Base-by-base conservation (phyloP, 2,888 invertebrate species). In the Galerucella pusilla region DNA sequence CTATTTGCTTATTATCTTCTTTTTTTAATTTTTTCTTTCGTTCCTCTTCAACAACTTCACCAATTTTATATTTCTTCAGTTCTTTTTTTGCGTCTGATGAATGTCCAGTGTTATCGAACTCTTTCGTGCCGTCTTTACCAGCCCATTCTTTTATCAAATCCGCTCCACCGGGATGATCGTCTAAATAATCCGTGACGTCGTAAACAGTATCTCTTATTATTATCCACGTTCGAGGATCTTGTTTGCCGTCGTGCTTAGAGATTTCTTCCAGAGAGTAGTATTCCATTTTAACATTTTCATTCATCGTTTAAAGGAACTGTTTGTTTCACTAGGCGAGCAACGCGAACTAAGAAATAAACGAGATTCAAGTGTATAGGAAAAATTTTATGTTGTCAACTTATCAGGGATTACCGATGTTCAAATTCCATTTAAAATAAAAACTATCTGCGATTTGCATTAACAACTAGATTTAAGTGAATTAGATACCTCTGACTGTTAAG, bases 161-260 rank as follows among this genome's bases (percentile, higher is more conserved):
- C 0, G 84, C 84, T 0, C 94, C 94, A 0, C 93, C 94, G 0
- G 94, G 94, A 87, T 94, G 94, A 92, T 92, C 89, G 9, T 89
- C 82, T 1, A 91, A 77, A 83, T 92, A 93, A 9, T 88, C 87
- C 2, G 93, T 92, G 78, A 93, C 89, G 86, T 94, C 93, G 83
- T 93, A 94, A 4, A 94, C 92, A 25, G 82, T 84, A 82, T 93
- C 91, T 81, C 90, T 91, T 80, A 92, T 88, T 25, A 94, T 88
- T 60, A 93, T 84, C 94, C 94, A 94, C 0, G 89, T 85, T 0
- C 89, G 88, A 1, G 88, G 83, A 4, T 89, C 90, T 54, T 89
- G 88, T 78, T 87, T 87, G 0, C 94, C 94, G 83, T 91, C 90
- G 67, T 90, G 88, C 46, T 86, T 82, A 4, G 90, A 87, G 71